phyloP scores from a whole-genome alignment of 1,140 invertebrate species.

The Phymorhynchus buccinoides region DNA sequence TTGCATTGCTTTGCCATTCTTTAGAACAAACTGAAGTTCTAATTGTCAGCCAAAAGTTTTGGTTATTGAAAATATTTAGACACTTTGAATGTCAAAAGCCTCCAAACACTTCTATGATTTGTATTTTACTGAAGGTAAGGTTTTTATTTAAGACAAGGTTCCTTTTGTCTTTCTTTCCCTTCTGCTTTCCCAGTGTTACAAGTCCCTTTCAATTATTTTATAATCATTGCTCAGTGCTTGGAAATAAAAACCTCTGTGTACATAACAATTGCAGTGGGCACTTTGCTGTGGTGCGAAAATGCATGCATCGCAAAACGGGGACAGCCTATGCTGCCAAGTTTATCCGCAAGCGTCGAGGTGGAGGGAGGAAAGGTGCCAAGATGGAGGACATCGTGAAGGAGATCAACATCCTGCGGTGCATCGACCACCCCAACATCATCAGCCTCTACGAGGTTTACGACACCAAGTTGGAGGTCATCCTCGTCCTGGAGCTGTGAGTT shows the following conservation, averaged over 20 bases:
- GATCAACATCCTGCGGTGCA: slow-evolving; percentile 75
- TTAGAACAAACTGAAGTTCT: too few species aligned
- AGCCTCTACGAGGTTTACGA: slow-evolving; percentile 77
- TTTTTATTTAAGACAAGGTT: too few species aligned
- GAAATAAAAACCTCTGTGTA: slow-evolving; percentile 9
- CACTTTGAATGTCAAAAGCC: too few species aligned
- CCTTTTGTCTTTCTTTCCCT: too few species aligned
- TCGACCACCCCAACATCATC: slow-evolving; percentile 77
- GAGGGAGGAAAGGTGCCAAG: slow-evolving; percentile 64
- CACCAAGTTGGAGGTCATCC: slow-evolving; percentile 74
- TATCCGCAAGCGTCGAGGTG: slow-evolving; percentile 86
- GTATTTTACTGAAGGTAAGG: too few species aligned
- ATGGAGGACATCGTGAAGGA: slow-evolving; percentile 76
- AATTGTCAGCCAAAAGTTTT: too few species aligned
- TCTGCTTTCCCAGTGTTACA: too few species aligned
- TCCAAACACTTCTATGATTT: too few species aligned
- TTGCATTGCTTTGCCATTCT: too few species aligned
- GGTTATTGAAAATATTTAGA: too few species aligned
- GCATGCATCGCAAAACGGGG: slow-evolving; percentile 87
- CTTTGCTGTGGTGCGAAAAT: slow-evolving; percentile 93
- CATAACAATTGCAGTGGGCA: slow-evolving; percentile 83
- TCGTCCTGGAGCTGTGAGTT: slow-evolving; percentile 78
- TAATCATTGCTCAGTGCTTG: background rate
- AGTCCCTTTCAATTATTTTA: too few species aligned
- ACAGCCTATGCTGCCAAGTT: slow-evolving; percentile 95